Conservation (phyloP, 2,797 vertebrate species). For the Dryobates pubescens region DNA sequence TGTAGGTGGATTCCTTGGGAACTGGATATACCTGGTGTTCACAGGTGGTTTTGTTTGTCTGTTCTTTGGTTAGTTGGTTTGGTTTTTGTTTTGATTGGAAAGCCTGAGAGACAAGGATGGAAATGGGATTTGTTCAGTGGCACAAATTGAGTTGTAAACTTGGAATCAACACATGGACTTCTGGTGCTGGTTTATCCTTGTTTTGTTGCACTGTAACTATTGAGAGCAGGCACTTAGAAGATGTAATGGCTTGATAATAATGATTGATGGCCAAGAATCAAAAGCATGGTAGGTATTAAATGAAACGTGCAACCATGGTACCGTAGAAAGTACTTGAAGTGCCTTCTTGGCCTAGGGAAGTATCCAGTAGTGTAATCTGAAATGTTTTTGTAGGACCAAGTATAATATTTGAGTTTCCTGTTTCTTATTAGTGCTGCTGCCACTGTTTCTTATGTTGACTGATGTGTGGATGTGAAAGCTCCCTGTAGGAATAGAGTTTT, state of each 20-base stretch:
- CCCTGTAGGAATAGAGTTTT: background rate
- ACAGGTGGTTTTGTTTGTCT: background rate
- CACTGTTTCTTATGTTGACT: constrained; percentile 4
- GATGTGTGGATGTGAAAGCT: background rate
- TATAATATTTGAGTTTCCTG: constrained; percentile 12
- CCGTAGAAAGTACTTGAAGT: background rate
- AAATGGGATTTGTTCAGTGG: background rate
- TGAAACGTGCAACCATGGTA: background rate
- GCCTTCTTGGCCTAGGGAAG: background rate
- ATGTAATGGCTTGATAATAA: background rate
- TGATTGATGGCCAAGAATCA: background rate
- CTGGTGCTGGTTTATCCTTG: background rate
- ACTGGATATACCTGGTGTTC: background rate
- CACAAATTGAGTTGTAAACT: background rate
- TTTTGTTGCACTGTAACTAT: background rate
- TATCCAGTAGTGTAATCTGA: background rate
- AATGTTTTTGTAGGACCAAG: background rate
- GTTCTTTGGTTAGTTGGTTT: background rate
- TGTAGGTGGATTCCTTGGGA: background rate
- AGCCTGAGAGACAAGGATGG: background rate
- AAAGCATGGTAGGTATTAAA: background rate
- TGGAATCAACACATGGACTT: background rate
- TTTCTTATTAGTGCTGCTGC: constrained; percentile 2
- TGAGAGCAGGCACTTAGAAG: background rate
- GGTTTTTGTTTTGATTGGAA: background rate